Base-by-base conservation (phyloP, 2,888 invertebrate species). In the Zaprionus obscuricornis region DNA sequence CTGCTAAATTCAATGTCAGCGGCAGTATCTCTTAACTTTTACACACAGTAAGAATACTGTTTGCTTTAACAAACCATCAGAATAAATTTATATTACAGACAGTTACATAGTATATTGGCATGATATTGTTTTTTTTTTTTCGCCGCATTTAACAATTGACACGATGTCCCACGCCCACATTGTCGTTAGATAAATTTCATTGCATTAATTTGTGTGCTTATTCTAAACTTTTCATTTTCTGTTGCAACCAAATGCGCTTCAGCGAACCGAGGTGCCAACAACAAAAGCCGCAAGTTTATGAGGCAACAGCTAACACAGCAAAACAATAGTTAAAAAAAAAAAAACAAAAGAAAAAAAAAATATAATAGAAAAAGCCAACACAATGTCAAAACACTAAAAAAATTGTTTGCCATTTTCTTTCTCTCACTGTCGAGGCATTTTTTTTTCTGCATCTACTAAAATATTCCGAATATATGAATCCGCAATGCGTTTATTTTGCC, bases 281-380 rank as follows among this genome's bases (percentile, higher is more conserved):
- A 74, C 78, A 77, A 65, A 77, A 74, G 74, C 56, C 50, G 63
- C 66, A 62, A 82, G 45, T 73, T 76, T 56, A 59, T 66, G 49
- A 52, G 7, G 27, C 42, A 6, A 42, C 13, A 40, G 17, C 11
- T 45, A 45, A 27, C 43, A 49, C 45, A 27, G 17, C 27, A 40
- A 46, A 55, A 49, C 47, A 60, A 73, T 52, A 60, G 59, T 43
- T 54, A 52, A 46, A 54, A 58, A 52, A 51, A 31, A 20, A 72
- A 55, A 75, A 52, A 10, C 16, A 51, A 43, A 54, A 49, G 29
- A 46, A 50, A 33, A 66, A 60, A 58, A 39, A 62, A 34, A 20
- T 24, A 24, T 11, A 14, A 36, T 36, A 34, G 31, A 31, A 26
- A 51, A 34, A 11, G n/a, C 20, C 29, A 46, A 34, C 46, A 55